phyloP scores from a whole-genome alignment of 2,113 vertebrate species.

The Cottus gobio region DNA sequence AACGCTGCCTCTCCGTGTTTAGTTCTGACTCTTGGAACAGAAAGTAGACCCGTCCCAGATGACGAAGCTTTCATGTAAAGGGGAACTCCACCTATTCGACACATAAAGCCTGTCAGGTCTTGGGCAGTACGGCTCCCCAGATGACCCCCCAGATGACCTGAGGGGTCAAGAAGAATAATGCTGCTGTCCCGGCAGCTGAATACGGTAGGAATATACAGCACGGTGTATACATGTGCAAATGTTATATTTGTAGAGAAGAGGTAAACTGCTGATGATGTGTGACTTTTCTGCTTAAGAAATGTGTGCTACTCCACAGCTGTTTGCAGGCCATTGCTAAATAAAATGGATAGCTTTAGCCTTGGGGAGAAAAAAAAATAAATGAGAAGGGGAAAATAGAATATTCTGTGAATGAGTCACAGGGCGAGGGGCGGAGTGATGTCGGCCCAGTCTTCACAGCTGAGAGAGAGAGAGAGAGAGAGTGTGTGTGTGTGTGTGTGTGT shows the following conservation, averaged over 20 bases:
- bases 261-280: constrained; percentile 23
- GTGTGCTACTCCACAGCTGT: constrained; percentile 55
- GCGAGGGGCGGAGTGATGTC: constrained; percentile 66
- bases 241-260: constrained; percentile 1
- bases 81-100: background rate
- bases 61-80: constrained; percentile 13
- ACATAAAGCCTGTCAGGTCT: background rate
- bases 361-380: constrained; percentile 60
- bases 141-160: no score
- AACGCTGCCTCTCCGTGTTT: no score
- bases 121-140: background rate
- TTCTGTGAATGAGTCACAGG: constrained; percentile 78
- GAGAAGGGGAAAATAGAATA: constrained; percentile 69
- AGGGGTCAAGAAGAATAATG: background rate
- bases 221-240: background rate
- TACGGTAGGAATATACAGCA: background rate
- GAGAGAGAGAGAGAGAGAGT: background rate
- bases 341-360: constrained; percentile 59
- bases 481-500: no score
- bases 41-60: no score
- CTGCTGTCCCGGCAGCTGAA: background rate
- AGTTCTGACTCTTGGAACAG: no score
- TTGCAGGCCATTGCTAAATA: constrained; percentile 57
- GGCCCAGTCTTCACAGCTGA: constrained; percentile 65
- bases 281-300: constrained; percentile 32